Evolutionary conservation across 1,140 invertebrate species (phyloP), one percentile per base, ranked within the genome.

Genomic region (Pseudomyrmex gracilis): DNA sequence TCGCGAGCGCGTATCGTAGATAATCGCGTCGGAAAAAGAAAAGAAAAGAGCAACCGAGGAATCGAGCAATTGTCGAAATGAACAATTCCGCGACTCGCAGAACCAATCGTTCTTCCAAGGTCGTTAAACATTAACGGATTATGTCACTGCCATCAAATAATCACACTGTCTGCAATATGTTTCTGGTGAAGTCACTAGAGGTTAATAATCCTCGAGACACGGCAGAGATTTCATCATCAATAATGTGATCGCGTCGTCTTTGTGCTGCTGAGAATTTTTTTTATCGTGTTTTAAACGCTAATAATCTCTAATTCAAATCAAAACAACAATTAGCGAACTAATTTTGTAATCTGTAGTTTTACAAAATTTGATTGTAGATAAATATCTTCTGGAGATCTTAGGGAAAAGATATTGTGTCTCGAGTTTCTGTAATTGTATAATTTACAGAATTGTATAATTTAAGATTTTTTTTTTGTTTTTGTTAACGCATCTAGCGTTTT

Each of bases 141-240:
- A 80, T 80, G 45, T 80, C 66, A 80, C 9, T 47, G 43, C 22
- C 12, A 58, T 80, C 71, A 80, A 58, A 58, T 55, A 1, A 17
- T 76, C 49, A 20, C 17, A 70, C 20, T 24, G 58, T 80, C 43
- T 34, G 8, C 20, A 71, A 20, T 64, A 58, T 24, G 64, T 15
- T 47, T 70, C 34, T 58, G 17, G 34, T 0, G 61, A 15, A 34
- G 34, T 34, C 5, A 5, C 17, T 12, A 57, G n/a, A 22, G 17
- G 12, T 22, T 70, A 80, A 58, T 20, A 10, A 49, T 76, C n/a
- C 49, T 7, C n/a, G 34, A 34, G n/a, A 17, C 1, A 17, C 1
- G 9, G 2, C 58, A 17, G 20, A 17, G 20, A 47, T 57, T 24
- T 58, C 68, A 78, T 12, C 15, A 70, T 78, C 43, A 15, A 58